Evolutionary conservation across 2,113 vertebrate genomes (phyloP).

Genomic region (Ailuropoda melanoleuca): DNA sequence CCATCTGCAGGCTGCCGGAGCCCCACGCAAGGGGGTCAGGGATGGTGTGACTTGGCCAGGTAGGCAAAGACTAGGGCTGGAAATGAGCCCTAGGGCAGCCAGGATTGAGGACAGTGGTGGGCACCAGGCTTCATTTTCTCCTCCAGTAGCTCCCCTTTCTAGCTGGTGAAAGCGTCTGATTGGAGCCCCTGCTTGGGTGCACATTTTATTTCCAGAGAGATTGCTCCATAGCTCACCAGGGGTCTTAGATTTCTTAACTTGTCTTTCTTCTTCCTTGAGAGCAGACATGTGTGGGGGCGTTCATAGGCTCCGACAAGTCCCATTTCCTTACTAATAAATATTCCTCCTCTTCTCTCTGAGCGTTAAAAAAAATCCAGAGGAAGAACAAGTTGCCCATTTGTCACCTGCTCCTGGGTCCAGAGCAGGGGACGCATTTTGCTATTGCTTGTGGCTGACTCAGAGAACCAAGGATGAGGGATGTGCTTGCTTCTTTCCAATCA

Average conservation of each 20-base stretch:
- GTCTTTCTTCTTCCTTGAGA: slow-evolving; percentile 77
- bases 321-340: slow-evolving; percentile 79
- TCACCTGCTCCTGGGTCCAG: slow-evolving; percentile 45
- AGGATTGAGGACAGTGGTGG: neutral
- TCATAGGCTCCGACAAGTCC: slow-evolving; percentile 74
- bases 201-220: slow-evolving; percentile 76
- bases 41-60: neutral
- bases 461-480: neutral
- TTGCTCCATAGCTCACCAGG: slow-evolving; percentile 67
- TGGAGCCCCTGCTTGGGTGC: slow-evolving; percentile 74
- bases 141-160: slow-evolving; percentile 75
- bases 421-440: neutral
- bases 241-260: slow-evolving; percentile 59
- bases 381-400: slow-evolving; percentile 72
- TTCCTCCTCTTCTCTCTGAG: slow-evolving; percentile 69
- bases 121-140: slow-evolving; percentile 67
- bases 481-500: slow-evolving; percentile 28
- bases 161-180: slow-evolving; percentile 63
- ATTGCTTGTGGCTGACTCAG: neutral
- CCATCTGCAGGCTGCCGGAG: neutral
- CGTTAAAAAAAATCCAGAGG: slow-evolving; percentile 42
- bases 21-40: neutral
- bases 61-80: neutral
- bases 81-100: rapidly evolving
- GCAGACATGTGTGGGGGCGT: slow-evolving; percentile 73